Base-by-base conservation (phyloP, 1,140 invertebrate species). In the Leptoteleia sp. region DNA sequence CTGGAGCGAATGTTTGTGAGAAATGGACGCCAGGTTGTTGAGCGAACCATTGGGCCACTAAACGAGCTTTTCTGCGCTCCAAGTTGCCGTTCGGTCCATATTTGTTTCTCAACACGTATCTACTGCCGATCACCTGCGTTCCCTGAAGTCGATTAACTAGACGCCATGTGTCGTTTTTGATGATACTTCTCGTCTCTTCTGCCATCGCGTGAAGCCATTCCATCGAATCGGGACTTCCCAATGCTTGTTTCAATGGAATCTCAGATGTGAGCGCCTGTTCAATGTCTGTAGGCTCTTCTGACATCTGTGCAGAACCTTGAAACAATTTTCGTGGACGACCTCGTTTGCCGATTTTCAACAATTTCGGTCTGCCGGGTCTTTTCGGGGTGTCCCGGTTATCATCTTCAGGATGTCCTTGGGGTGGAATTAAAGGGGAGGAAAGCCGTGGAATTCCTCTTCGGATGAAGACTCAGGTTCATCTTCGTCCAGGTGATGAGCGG, bases 11-110 rank as follows among this genome's bases (percentile, higher is more conserved):
- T 0, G 80, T 76, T 1, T 80, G 75, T 4, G 45, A 22, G 35
- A 50, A 81, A 43, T 82, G 62, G 0, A 79, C 42, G 8, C 78
- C 76, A 4, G 43, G 15, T 0, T n/a, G 7, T 40, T 82, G 80
- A 43, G 0, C n/a, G 15, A 45, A 81, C n/a, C 71, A 70, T 37
- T 72, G 73, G 0, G 67, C 76, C 1, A 76, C 79, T 1, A 80
- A 7, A 8, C 76, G 29, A 0, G 80, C 80, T 45, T 80, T 80
- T 22, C 62, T 64, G 0, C 31, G 31, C 40, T 65, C 0, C 19
- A 76, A 4, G 70, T 37, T 5, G 54, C 79, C n/a, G 59, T 73
- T 42, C 25, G 22, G 9, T 9, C 11, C n/a, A 6, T n/a, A 48
- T 19, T 68, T 47, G 7, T 43, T 47, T 1, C 27, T 8, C 1